These are phyloP conservation scores for Aporophyla lueneburgensis DNA, from an alignment of 2,888 invertebrate species.

Conservation along the genomic window DNA sequence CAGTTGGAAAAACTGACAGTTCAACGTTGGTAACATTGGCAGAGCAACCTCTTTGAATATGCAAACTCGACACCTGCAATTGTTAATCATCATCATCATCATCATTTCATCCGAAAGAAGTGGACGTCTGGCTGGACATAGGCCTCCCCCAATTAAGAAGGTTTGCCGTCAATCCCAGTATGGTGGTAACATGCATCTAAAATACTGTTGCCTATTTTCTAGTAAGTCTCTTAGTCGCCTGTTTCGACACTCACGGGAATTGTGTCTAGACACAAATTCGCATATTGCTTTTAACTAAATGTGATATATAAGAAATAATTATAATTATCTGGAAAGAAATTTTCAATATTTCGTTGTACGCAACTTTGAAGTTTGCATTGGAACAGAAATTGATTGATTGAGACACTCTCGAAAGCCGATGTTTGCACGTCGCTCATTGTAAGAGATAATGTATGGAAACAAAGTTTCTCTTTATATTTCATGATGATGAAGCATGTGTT, in stretches of 20 bases:
- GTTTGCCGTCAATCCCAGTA: too few relatives aligned
- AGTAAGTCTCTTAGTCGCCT: too few relatives aligned
- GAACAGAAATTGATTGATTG: constrained; percentile 63
- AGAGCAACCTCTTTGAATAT: background rate
- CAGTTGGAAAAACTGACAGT: background rate
- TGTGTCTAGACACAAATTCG: background rate
- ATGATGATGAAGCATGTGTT: constrained; percentile 26
- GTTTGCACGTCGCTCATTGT: constrained; percentile 58
- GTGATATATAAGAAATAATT: background rate
- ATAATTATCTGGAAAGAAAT: constrained; percentile 16
- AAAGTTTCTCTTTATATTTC: constrained; percentile 47
- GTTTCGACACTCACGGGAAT: background rate
- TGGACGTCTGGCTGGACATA: too few relatives aligned
- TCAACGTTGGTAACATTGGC: too few relatives aligned
- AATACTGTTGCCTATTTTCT: too few relatives aligned
- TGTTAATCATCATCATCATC: too few relatives aligned
- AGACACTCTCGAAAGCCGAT: constrained; percentile 41
- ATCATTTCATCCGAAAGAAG: too few relatives aligned
- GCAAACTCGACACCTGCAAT: too few relatives aligned
- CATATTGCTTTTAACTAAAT: background rate
- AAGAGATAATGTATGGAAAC: constrained; percentile 53
- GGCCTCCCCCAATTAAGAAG: too few relatives aligned
- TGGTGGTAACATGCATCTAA: too few relatives aligned
- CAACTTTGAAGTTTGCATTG: constrained; percentile 60
- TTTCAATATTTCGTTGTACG: constrained; percentile 20